phyloP scores from a whole-genome alignment of 2,113 vertebrate species.

The Herpailurus yagouaroundi region DNA sequence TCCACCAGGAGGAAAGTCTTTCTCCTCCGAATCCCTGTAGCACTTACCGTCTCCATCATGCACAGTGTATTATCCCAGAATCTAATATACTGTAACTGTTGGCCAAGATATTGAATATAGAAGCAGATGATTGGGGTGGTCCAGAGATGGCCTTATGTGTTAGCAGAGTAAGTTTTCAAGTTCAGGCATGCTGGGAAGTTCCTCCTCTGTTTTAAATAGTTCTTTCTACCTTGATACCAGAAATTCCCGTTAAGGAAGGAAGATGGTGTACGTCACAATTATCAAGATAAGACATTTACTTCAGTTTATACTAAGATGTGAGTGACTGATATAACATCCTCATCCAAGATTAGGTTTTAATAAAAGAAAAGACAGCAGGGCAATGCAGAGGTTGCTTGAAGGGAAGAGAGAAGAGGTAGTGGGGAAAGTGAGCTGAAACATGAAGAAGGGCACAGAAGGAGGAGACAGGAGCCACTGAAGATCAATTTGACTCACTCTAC shows the following conservation, averaged over 20 bases:
- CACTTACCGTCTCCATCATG: not conserved
- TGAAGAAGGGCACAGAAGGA: not conserved
- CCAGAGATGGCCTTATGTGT: not conserved
- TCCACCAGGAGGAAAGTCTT: not conserved
- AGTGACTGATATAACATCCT: not conserved
- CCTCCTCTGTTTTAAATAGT: not conserved
- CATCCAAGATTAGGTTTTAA: not conserved
- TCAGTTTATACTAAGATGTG: not conserved
- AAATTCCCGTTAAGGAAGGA: not conserved
- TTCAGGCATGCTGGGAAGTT: not conserved
- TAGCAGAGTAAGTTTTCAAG: not conserved
- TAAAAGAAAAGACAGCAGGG: not conserved
- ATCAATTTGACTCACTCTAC: not conserved
- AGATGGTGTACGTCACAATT: not conserved
- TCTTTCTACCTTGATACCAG: not conserved
- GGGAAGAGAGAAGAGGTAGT: rapidly evolving
- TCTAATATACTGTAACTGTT: not conserved
- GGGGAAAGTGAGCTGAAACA: not conserved
- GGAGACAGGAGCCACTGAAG: not conserved
- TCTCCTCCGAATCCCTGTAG: not conserved
- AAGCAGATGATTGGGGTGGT: not conserved
- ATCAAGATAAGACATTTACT: not conserved
- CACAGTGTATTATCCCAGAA: not conserved
- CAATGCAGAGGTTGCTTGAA: not conserved
- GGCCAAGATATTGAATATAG: not conserved